Evolutionary conservation across 1,140 invertebrate genomes (phyloP).

Genomic region (Ridgeia piscesae): DNA sequence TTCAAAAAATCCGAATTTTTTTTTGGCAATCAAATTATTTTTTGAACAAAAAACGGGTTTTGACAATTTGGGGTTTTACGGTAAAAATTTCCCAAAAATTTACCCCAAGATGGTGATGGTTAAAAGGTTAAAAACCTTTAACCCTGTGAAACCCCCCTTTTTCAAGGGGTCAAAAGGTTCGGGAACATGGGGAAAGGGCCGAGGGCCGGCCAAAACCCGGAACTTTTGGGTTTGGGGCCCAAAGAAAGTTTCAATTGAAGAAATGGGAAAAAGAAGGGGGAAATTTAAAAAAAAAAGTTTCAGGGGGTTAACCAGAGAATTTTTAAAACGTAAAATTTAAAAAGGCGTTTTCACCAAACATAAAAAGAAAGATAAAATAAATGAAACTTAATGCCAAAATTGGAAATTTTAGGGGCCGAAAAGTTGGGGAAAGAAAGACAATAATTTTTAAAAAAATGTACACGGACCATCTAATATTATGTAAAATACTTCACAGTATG

Average conservation of each 20-base stretch:
- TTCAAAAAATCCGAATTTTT: neutral
- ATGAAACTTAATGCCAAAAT: neutral
- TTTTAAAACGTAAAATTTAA: neutral
- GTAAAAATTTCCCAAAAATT: neutral
- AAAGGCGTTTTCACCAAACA: neutral
- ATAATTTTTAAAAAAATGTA: too few species aligned
- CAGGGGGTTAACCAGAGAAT: too few species aligned
- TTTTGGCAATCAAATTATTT: neutral
- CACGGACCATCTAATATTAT: neutral
- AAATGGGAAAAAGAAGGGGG: neutral
- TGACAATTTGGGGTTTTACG: neutral
- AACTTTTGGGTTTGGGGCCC: neutral
- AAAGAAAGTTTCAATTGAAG: neutral
- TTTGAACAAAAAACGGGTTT: neutral
- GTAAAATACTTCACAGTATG: neutral
- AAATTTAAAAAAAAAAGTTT: neutral
- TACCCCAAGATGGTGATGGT: neutral
- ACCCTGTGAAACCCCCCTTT: too few species aligned
- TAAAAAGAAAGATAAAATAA: neutral
- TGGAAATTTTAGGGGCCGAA: too few species aligned
- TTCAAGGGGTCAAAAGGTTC: neutral
- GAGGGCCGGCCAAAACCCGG: neutral
- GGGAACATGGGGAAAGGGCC: neutral
- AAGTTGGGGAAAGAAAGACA: too few species aligned
- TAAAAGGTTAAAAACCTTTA: neutral